Conservation (phyloP, 2,113 vertebrate species). For the Heteronetta atricapilla region DNA sequence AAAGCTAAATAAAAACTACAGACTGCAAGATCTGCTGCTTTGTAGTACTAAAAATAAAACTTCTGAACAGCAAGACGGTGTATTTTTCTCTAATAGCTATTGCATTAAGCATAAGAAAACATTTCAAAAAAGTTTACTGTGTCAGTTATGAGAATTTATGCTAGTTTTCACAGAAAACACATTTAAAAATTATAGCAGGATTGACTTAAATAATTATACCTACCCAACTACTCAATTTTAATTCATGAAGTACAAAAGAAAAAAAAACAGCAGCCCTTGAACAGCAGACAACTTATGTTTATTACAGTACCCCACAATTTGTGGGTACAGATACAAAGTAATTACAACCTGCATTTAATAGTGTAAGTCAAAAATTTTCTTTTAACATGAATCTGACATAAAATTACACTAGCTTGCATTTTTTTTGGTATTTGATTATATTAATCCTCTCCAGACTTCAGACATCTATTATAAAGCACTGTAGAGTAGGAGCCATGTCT, state of each 20-base stretch:
- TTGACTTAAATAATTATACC: neutral
- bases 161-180: neutral
- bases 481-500: fast-evolving
- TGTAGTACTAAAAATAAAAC: neutral
- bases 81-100: neutral
- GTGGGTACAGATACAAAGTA: neutral
- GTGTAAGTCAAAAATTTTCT: neutral
- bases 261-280: neutral
- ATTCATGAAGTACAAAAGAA: neutral
- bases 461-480: fast-evolving
- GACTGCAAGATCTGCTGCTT: neutral
- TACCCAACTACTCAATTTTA: neutral
- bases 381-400: neutral
- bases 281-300: fast-evolving
- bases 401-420: no score
- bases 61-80: neutral
- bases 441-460: neutral
- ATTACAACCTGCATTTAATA: neutral
- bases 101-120: neutral
- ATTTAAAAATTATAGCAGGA: neutral
- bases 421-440: neutral
- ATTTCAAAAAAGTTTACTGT: neutral
- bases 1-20: neutral
- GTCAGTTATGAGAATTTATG: neutral
- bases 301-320: neutral